Evolutionary conservation across 2,113 vertebrate species (phyloP).

Genomic region (Protobothrops flavoviridis): DNA sequence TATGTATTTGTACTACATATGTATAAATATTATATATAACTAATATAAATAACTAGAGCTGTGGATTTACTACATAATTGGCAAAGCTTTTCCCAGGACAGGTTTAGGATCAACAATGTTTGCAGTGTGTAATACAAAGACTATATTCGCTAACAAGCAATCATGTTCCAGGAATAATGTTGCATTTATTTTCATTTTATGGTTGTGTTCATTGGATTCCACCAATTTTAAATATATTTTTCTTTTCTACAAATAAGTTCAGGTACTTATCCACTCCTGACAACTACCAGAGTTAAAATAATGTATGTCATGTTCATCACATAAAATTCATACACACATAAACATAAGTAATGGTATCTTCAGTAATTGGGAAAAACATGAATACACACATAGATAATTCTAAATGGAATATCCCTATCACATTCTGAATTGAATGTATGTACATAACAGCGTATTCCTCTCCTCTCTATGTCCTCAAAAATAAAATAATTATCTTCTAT

Average conservation of each 20-base stretch:
- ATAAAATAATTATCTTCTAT: not conserved
- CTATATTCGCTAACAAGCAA: accelerated
- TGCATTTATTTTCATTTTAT: not conserved
- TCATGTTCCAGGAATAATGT: not conserved
- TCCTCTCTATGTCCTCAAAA: not conserved
- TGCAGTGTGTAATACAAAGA: not conserved
- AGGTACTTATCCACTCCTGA: not conserved
- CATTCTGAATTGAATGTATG: not conserved
- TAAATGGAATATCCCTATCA: not conserved
- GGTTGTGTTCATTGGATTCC: not conserved
- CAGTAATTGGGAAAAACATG: no score
- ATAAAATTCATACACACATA: not conserved
- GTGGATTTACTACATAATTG: not conserved
- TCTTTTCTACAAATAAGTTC: not conserved
- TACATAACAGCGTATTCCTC: not conserved
- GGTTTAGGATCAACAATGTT: not conserved
- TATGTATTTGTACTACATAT: not conserved
- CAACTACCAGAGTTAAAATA: not conserved
- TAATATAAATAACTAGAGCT: not conserved
- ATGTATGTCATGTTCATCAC: not conserved
- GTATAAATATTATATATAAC: not conserved
- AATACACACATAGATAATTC: not conserved
- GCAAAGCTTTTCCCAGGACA: not conserved
- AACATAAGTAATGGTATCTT: not conserved
- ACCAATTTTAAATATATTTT: not conserved